These are phyloP conservation scores for Panthera leo DNA, from an alignment of 2,113 vertebrate genomes.

Conservation along the genomic window DNA sequence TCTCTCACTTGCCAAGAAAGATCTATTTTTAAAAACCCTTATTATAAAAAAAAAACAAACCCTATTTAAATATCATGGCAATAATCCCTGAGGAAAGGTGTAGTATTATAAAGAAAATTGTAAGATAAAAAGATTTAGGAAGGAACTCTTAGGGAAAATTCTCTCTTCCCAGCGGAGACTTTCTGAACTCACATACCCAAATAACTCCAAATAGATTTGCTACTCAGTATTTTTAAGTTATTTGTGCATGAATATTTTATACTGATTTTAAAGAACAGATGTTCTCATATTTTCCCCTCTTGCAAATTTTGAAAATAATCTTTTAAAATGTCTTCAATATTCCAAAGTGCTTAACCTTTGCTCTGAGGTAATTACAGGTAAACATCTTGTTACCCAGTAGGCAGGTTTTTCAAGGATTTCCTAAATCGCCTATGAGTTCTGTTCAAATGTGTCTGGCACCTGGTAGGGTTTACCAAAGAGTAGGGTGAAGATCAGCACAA, in stretches of 20 bases:
- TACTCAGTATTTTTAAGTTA: slow-evolving; percentile 34
- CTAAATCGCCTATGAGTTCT: neutral
- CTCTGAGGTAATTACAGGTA: slow-evolving; percentile 66
- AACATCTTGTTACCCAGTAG: slow-evolving; percentile 37
- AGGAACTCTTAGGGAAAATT: slow-evolving; percentile 50
- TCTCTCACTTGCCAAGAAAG: slow-evolving; percentile 66
- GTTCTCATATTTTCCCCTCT: slow-evolving; percentile 61
- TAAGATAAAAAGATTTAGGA: slow-evolving; percentile 58
- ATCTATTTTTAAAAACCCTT: slow-evolving; percentile 74
- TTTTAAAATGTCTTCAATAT: slow-evolving; percentile 58
- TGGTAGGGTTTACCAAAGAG: neutral
- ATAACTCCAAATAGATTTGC: slow-evolving; percentile 49
- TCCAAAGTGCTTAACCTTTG: slow-evolving; percentile 75
- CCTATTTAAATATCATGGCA: slow-evolving; percentile 74
- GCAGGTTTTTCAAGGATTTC: slow-evolving; percentile 47
- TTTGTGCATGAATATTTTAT: slow-evolving; percentile 66
- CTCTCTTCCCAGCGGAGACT: slow-evolving; percentile 42
- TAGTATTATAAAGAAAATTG: slow-evolving; percentile 66
- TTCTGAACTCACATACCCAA: slow-evolving; percentile 46
- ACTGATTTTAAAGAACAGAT: slow-evolving; percentile 72
- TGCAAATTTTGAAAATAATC: slow-evolving; percentile 66
- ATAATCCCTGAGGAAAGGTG: slow-evolving; percentile 64
- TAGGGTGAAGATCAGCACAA: neutral
- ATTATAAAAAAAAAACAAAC: slow-evolving; percentile 33
- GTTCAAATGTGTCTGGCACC: neutral